phyloP scores from a whole-genome alignment of 2,113 vertebrate species.

The Ahaetulla prasina region DNA sequence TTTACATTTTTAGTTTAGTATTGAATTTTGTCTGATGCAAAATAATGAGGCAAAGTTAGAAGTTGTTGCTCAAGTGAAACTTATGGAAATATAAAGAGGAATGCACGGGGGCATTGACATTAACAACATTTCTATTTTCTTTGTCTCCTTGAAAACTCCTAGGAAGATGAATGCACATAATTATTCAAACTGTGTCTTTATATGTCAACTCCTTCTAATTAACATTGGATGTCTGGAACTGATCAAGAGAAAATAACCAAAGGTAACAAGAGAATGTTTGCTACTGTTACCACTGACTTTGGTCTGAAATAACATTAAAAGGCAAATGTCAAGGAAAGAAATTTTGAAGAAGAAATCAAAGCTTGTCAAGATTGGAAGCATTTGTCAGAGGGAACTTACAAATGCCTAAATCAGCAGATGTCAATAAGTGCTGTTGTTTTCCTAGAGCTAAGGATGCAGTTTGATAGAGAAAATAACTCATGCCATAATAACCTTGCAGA shows the following conservation, averaged over 20 bases:
- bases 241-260: neutral
- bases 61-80: neutral
- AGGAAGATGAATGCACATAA: neutral
- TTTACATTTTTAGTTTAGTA: neutral
- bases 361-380: neutral
- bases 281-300: neutral
- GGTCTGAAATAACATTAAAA: neutral
- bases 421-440: neutral
- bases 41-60: neutral
- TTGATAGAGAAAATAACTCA: neutral
- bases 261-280: neutral
- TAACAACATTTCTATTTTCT: neutral
- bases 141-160: neutral
- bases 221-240: neutral
- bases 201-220: neutral
- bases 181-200: neutral
- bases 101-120: neutral
- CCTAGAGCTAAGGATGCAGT: neutral
- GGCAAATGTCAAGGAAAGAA: neutral
- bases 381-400: neutral
- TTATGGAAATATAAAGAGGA: neutral
- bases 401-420: neutral
- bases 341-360: neutral
- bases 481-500: neutral
- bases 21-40: neutral